phyloP scores from a whole-genome alignment of 2,797 vertebrate species.

The Danio tinwini region DNA sequence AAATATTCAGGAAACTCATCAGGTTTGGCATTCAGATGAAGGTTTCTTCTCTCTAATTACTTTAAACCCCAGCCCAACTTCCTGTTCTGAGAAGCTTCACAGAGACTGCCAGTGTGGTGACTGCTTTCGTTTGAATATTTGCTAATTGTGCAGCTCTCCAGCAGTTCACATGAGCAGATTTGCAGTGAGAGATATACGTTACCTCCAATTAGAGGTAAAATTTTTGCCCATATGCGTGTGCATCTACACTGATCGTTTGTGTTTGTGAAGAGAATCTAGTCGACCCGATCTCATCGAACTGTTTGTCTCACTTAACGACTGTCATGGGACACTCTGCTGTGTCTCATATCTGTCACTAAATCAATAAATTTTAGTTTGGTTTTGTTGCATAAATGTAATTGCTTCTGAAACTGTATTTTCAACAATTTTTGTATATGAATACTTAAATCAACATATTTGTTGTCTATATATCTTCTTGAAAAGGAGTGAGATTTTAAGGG shows the following conservation, averaged over 20 bases:
- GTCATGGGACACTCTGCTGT: slow-evolving; percentile 19
- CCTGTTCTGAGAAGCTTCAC: slow-evolving; percentile 34
- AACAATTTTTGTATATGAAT: too few relatives aligned
- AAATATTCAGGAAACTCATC: slow-evolving; percentile 40
- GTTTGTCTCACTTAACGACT: slow-evolving; percentile 22
- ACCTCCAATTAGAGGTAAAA: slow-evolving; percentile 5
- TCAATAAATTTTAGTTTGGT: too few relatives aligned
- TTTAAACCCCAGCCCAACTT: slow-evolving; percentile 35
- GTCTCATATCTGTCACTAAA: slow-evolving; percentile 33
- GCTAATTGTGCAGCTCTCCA: slow-evolving; percentile 33
- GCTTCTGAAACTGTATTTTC: too few relatives aligned
- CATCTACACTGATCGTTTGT: neutral
- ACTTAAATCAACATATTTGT: too few relatives aligned
- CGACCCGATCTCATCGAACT: slow-evolving; percentile 26
- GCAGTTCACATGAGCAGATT: neutral
- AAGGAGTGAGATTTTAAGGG: too few relatives aligned
- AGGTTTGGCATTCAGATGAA: slow-evolving; percentile 45
- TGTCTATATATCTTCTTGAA: too few relatives aligned
- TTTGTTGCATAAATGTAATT: too few relatives aligned
- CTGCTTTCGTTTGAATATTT: slow-evolving; percentile 26
- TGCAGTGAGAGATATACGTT: neutral
- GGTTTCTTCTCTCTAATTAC: slow-evolving; percentile 34
- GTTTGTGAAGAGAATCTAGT: neutral
- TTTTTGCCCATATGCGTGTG: neutral
- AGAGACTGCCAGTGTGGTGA: slow-evolving; percentile 17